Evolutionary conservation across 2,888 invertebrate genomes (phyloP), one percentile per base, ranked within the genome.

Genomic region (Thysanoteuthis rhombus): DNA sequence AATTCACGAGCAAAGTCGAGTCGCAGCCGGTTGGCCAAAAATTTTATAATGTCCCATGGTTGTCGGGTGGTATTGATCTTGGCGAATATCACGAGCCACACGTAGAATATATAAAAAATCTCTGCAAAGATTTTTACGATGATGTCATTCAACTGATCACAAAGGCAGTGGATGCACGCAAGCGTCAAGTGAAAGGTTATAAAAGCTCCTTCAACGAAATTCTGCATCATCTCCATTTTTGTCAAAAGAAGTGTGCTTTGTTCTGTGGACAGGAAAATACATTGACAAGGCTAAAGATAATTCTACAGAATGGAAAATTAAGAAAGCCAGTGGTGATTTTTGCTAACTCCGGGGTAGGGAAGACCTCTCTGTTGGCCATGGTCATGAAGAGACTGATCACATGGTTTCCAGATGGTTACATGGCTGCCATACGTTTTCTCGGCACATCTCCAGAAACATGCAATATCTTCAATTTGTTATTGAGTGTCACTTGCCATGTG

Each of bases 191-290:
- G 47, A 94, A 94, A 6, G 96, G 96, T 90, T 96, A 96, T 94
- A 96, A 96, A 94, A 95, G 95, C 16, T 94, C 94, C 39, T 96
- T 95, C 89, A 95, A 95, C 45, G 97, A 97, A 93, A 94, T 96
- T 25, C 94, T 96, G 10, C 96, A 97, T 94, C 97, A 96, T 93
- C 95, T 96, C 1, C 95, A 95, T 38, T 96, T 97, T 94, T 96
- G 96, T 94, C 94, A 95, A 36, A 92, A 93, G 25, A 96, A 97
- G 93, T 96, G 96, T 94, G 95, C 95, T 90, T 94, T 95, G 3
- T 97, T 97, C 94, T 96, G 96, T 94, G 97, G 97, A 19, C 96
- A 95, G 94, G 95, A 95, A 45, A 95, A 95, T 38, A 95, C 95
- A 52, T 94, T 96, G 38, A 89, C 94, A 19, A 90, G 93, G 75